These are phyloP conservation scores for Choloepus didactylus DNA, from an alignment of 2,797 vertebrate genomes.

Conservation along the genomic window DNA sequence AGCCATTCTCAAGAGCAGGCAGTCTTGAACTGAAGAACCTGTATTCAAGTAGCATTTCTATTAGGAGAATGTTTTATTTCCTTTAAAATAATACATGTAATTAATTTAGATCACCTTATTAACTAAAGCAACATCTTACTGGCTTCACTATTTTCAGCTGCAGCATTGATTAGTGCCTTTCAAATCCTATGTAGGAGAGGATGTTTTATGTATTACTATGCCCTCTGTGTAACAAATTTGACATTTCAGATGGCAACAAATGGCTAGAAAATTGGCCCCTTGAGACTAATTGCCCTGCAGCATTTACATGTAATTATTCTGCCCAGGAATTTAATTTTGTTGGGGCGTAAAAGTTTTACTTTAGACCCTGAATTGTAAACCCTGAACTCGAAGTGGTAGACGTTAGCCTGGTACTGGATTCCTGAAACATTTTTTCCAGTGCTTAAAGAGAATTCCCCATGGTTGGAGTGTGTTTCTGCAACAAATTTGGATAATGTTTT, in stretches of 20 bases:
- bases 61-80: slow-evolving; percentile 30
- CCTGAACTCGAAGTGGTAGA: slow-evolving; percentile 71
- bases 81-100: not conserved
- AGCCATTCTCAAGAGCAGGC: slow-evolving; percentile 1
- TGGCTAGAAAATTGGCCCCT: slow-evolving; percentile 87
- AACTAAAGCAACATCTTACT: slow-evolving; percentile 74
- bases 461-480: slow-evolving; percentile 57
- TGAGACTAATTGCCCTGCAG: slow-evolving; percentile 85
- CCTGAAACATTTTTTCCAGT: slow-evolving; percentile 45
- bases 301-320: slow-evolving; percentile 88
- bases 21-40: slow-evolving; percentile 32
- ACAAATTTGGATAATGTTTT: slow-evolving; percentile 50
- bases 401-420: slow-evolving; percentile 27
- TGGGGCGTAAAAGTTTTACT: slow-evolving; percentile 82
- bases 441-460: slow-evolving; percentile 56
- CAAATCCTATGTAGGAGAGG: slow-evolving; percentile 77
- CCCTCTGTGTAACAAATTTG: slow-evolving; percentile 81
- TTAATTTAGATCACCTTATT: slow-evolving; percentile 68
- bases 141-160: slow-evolving; percentile 65
- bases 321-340: slow-evolving; percentile 86
- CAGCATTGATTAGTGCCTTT: slow-evolving; percentile 79
- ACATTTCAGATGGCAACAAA: slow-evolving; percentile 87
- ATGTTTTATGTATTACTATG: slow-evolving; percentile 75
- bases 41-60: slow-evolving; percentile 34
- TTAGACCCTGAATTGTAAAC: slow-evolving; percentile 82